Percentiles rank a stretch among this genome's conserved stretches.
Conservation (phyloP, 2,797 vertebrate species). For the Cirrhinus molitorella region DNA sequence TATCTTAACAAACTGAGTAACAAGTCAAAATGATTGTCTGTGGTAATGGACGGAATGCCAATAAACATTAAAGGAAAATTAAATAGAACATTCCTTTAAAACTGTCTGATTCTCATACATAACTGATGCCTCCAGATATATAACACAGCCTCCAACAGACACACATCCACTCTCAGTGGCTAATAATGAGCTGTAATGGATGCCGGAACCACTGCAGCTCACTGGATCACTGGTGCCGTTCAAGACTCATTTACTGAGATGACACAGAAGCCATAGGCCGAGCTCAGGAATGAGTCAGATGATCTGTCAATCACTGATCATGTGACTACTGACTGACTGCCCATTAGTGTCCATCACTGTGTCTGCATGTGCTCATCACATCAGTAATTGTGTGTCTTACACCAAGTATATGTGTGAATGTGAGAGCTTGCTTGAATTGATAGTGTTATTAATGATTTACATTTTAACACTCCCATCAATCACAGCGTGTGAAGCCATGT, state of each 20-base stretch:
- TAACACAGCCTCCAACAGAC: background rate
- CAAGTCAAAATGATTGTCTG: conserved; percentile 7
- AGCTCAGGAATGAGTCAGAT: conserved; percentile 53
- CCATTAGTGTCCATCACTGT: conserved; percentile 54
- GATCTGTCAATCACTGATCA: conserved; percentile 31
- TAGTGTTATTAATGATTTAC: conserved; percentile 61
- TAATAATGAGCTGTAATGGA: conserved; percentile 45
- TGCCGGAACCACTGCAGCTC: conserved; percentile 45
- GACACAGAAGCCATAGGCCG: conserved; percentile 67
- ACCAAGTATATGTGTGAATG: conserved; percentile 21
- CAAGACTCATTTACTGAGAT: conserved; percentile 77
- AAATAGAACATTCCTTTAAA: background rate
- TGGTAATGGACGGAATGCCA: background rate
- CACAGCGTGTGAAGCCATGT: conserved; percentile 42
- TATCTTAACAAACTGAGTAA: background rate
- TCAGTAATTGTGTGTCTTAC: conserved; percentile 43
- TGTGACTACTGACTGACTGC: conserved; percentile 35
- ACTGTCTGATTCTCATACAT: background rate
- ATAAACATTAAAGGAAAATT: background rate
- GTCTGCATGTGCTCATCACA: conserved; percentile 19
- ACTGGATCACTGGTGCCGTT: conserved; percentile 69
- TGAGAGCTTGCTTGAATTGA: conserved; percentile 64
- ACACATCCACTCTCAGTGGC: conserved; percentile 4
- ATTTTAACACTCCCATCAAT: conserved; percentile 60
- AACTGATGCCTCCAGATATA: background rate